Percentiles rank a stretch among this genome's conserved stretches.
Conservation (phyloP, 2,888 invertebrate species). For the Erebia palarica region DNA sequence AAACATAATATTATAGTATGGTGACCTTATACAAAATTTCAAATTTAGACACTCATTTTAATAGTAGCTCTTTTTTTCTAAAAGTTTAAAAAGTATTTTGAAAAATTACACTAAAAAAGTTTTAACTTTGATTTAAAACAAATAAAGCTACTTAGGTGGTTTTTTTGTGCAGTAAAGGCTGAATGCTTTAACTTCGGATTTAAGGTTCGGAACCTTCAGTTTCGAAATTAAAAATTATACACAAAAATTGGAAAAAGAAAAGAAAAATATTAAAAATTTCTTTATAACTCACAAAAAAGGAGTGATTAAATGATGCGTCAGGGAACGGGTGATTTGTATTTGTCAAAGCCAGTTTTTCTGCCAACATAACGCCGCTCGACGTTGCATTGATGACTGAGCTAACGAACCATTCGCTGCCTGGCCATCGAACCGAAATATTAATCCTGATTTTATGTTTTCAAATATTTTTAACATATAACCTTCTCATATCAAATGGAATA, state of each 20-base stretch:
- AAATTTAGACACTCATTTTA: no score
- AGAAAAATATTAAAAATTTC: background rate
- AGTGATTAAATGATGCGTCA: slow-evolving; percentile 31
- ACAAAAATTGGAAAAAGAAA: background rate
- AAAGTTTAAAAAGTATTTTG: no score
- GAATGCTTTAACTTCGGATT: no score
- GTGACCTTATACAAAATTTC: no score
- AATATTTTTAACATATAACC: slow-evolving; percentile 18
- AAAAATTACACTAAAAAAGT: no score
- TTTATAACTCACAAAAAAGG: slow-evolving; percentile 16
- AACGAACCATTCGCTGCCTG: slow-evolving; percentile 71
- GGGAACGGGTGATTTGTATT: slow-evolving; percentile 72
- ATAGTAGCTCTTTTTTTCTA: no score
- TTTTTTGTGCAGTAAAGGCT: no score
- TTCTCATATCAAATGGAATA: slow-evolving; percentile 12
- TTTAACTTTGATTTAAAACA: no score
- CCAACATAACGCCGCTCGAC: slow-evolving; percentile 58
- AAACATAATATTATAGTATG: no score
- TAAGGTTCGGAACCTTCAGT: no score
- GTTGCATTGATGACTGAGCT: slow-evolving; percentile 60
- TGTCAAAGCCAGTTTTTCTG: slow-evolving; percentile 69
- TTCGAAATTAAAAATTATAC: no score
- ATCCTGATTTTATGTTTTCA: slow-evolving; percentile 58
- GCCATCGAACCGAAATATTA: slow-evolving; percentile 67
- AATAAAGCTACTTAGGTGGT: no score